phyloP scores from a whole-genome alignment of 35 echinoderm and acorn worm species.

The Holothuria glaberrima region DNA sequence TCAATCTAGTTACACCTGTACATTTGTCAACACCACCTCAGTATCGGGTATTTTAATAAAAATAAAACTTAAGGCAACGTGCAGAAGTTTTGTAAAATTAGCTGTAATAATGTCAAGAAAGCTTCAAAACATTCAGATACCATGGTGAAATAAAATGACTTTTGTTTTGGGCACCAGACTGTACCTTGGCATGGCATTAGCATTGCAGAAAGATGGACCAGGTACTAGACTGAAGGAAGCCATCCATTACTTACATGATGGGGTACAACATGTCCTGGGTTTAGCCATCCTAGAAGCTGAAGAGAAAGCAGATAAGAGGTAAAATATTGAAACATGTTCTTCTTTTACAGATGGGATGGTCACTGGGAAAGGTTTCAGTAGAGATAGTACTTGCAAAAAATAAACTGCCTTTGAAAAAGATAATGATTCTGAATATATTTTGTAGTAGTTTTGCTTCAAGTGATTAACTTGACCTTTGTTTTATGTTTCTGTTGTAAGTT shows the following conservation, averaged over 20 bases:
- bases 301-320: slow-evolving; percentile 5
- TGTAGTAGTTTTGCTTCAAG: not conserved
- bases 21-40: too few species aligned
- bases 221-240: slow-evolving; percentile 83
- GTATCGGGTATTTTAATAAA: too few species aligned
- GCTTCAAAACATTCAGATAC: not conserved
- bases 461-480: not conserved
- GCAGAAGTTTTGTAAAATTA: too few species aligned
- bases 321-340: not conserved
- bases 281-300: slow-evolving; percentile 66
- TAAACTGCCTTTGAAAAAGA: not conserved
- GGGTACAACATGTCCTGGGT: slow-evolving; percentile 75
- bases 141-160: not conserved
- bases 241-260: slow-evolving; percentile 84
- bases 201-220: slow-evolving; percentile 71
- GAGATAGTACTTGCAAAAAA: too few species aligned
- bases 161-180: slow-evolving; percentile 55
- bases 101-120: too few species aligned
- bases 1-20: too few species aligned
- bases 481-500: not conserved
- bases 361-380: not conserved
- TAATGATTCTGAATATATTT: not conserved
- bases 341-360: not conserved
- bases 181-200: slow-evolving; percentile 81
- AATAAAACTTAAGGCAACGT: too few species aligned